Evolutionary conservation across 2,888 invertebrate genomes (phyloP).

Genomic region (Pteria penguin): DNA sequence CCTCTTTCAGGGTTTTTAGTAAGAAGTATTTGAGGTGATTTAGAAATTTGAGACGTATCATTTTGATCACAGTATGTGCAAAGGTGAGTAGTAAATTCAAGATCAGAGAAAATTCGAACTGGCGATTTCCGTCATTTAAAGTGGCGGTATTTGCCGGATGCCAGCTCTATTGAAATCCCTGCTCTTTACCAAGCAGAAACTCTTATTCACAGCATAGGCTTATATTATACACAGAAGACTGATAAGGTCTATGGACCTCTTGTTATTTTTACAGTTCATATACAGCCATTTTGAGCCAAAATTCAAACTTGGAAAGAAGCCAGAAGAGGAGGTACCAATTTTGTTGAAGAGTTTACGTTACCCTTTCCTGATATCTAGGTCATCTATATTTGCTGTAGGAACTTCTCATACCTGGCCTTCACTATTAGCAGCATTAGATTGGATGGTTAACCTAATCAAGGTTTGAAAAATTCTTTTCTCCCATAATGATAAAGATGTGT

Average conservation of each 20-base stretch:
- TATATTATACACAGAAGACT: too few species aligned
- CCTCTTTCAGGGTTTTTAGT: too few species aligned
- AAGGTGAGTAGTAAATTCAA: too few species aligned
- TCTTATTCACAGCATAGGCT: too few species aligned
- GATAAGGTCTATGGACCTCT: not conserved
- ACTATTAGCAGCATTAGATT: slow-evolving; percentile 72
- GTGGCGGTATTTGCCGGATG: not conserved
- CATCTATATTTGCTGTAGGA: slow-evolving; percentile 74
- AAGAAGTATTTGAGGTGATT: too few species aligned
- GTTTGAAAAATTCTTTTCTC: too few species aligned
- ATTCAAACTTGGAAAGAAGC: slow-evolving; percentile 70
- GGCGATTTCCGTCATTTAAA: too few species aligned
- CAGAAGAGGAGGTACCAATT: slow-evolving; percentile 76
- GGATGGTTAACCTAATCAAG: slow-evolving; percentile 60
- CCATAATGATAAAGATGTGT: too few species aligned
- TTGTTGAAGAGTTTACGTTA: slow-evolving; percentile 72
- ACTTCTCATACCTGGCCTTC: slow-evolving; percentile 77
- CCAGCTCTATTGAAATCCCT: not conserved
- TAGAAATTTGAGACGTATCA: too few species aligned
- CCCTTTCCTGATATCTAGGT: slow-evolving; percentile 74
- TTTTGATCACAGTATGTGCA: too few species aligned
- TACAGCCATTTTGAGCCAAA: slow-evolving; percentile 60
- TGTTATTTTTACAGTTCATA: slow-evolving; percentile 69
- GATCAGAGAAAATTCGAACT: too few species aligned
- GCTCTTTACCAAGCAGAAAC: too few species aligned